Percentiles rank a stretch among this genome's conserved stretches.
These are phyloP conservation scores for Antechinus flavipes DNA, from an alignment of 2,113 vertebrate species.

Conservation along the genomic window DNA sequence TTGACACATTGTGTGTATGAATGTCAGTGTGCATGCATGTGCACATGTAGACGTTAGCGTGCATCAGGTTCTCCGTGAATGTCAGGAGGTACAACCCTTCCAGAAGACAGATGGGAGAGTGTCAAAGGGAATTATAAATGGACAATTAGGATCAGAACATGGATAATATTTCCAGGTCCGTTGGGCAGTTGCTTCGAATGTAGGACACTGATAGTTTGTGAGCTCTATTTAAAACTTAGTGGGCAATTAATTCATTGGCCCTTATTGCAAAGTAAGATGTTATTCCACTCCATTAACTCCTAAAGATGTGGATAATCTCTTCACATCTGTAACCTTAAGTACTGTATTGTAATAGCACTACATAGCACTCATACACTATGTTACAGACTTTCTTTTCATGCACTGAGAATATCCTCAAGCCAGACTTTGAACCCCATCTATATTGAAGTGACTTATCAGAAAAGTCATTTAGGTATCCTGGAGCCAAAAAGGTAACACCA, in stretches of 20 bases:
- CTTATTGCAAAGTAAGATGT: neutral
- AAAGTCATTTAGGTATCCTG: neutral
- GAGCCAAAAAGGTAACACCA: constrained; percentile 3
- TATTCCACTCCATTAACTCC: neutral
- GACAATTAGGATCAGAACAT: neutral
- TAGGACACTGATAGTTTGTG: neutral
- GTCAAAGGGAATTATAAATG: neutral
- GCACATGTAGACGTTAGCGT: neutral
- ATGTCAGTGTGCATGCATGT: fast-evolving
- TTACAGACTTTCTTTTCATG: neutral
- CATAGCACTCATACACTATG: constrained; percentile 26
- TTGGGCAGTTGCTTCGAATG: constrained; percentile 1
- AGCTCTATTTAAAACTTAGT: constrained; percentile 39
- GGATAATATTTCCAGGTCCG: neutral
- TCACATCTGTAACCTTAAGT: neutral
- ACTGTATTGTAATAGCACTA: neutral
- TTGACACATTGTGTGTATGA: neutral
- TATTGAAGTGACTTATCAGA: constrained; percentile 32
- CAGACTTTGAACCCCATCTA: constrained; percentile 39
- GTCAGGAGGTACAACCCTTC: neutral
- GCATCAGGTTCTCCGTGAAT: neutral
- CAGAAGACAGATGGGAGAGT: neutral
- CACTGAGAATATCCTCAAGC: neutral
- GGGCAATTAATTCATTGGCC: neutral
- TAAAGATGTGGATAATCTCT: neutral